Percentiles rank a stretch among this genome's conserved stretches.
These are phyloP conservation scores for Pantherophis vulpinus DNA, from an alignment of 2,797 vertebrate species.

Conservation along the genomic window DNA sequence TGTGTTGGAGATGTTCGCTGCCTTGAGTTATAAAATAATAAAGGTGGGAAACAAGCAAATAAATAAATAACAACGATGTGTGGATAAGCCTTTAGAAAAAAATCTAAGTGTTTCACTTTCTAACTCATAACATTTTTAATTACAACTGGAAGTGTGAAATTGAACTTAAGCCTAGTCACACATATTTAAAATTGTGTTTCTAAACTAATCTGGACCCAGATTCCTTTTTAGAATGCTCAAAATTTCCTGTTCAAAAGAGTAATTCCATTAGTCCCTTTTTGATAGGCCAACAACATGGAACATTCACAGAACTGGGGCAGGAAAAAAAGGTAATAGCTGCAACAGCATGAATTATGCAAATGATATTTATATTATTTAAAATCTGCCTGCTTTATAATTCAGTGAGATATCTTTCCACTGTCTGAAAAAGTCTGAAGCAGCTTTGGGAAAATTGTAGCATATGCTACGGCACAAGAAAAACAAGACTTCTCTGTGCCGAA, in stretches of 20 bases:
- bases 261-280: background rate
- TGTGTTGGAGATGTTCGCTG: background rate
- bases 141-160: background rate
- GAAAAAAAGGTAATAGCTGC: background rate
- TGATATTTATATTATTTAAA: background rate
- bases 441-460: background rate
- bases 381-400: background rate
- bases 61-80: background rate
- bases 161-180: background rate
- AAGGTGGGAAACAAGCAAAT: background rate
- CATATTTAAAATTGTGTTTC: background rate
- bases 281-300: background rate
- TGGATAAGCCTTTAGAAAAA: background rate
- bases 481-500: background rate
- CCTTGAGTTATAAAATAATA: background rate
- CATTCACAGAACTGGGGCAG: conserved; percentile 1
- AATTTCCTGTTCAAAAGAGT: background rate
- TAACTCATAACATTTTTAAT: background rate
- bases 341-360: conserved; percentile 10
- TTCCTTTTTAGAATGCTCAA: background rate
- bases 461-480: background rate
- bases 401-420: background rate
- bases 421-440: background rate
- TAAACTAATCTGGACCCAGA: background rate
- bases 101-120: background rate